phyloP scores from a whole-genome alignment of 1,140 invertebrate species.

The Linepithema humile region DNA sequence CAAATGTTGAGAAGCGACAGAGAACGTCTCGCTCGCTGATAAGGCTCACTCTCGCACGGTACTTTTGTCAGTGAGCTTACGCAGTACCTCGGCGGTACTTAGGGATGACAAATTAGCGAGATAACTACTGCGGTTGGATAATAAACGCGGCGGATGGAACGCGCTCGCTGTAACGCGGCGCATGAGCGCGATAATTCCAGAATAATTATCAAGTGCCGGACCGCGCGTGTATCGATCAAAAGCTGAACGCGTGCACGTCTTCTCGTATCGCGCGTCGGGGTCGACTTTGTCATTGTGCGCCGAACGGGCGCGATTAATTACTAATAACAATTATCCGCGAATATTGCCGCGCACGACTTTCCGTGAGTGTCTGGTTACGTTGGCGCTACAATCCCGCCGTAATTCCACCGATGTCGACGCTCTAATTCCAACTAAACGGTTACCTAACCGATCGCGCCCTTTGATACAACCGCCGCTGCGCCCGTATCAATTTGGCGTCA shows the following conservation, averaged over 20 bases:
- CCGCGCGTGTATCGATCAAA: slow-evolving; percentile 56
- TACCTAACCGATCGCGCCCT: slow-evolving; percentile 39
- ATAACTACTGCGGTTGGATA: slow-evolving; percentile 67
- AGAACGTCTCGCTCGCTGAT: slow-evolving; percentile 29
- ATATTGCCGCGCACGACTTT: slow-evolving; percentile 20
- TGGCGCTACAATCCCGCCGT: slow-evolving; percentile 9
- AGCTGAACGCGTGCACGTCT: slow-evolving; percentile 15
- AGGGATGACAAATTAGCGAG: slow-evolving; percentile 71
- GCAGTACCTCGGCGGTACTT: slow-evolving; percentile 42
- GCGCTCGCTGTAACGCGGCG: slow-evolving; percentile 57
- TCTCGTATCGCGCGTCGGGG: slow-evolving; percentile 3
- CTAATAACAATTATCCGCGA: slow-evolving; percentile 59
- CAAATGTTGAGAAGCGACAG: slow-evolving; percentile 16
- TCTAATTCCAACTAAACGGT: slow-evolving; percentile 49
- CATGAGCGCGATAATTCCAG: slow-evolving; percentile 62
- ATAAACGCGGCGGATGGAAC: slow-evolving; percentile 58
- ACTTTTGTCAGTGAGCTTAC: slow-evolving; percentile 59
- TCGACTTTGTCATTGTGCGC: slow-evolving; percentile 2
- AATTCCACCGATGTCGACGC: slow-evolving; percentile 30
- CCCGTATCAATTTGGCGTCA: slow-evolving; percentile 43
- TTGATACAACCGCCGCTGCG: slow-evolving; percentile 23
- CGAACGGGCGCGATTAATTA: slow-evolving; percentile 49
- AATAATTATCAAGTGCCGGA: slow-evolving; percentile 58
- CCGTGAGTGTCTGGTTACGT: slow-evolving; percentile 20
- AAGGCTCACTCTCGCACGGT: slow-evolving; percentile 38